Base-by-base conservation (phyloP, 2,797 vertebrate species). In the Peromyscus aztecus region DNA sequence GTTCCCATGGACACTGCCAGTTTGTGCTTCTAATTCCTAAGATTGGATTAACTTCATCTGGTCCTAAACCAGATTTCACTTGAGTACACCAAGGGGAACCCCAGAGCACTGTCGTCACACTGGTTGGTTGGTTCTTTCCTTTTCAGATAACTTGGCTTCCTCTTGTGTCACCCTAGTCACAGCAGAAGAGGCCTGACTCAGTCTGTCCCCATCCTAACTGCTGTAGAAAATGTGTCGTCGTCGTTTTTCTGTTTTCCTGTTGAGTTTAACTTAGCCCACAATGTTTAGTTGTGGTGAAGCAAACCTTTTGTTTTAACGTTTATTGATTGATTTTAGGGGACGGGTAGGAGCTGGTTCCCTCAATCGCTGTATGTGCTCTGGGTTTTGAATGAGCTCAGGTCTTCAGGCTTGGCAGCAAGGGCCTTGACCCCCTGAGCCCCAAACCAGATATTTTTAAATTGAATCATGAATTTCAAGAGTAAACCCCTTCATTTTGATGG, bases 161-260 rank as follows among this genome's bases (percentile, higher is more conserved):
- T 93, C 94, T 46, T 46, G 34, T 29, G 57, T 16, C 69, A 43
- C 80, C 31, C 19, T n/a, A 76, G 23, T 37, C 80, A 46, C 57
- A 71, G 34, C n/a, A 63, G 2, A 19, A 82, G 65, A 82, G n/a
- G 59, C 40, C 34, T 61, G 29, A 49, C 49, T 86, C 40, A 27
- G 31, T 88, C 59, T 24, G 9, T 67, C 65, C 89, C 55, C 57
- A n/a, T 84, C n/a, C 34, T 94, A 31, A 11, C 95, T 61, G 24
- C 80, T 59, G 6, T 76, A 34, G 65, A 34, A 93, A 94, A 76
- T 6, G 63, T 84, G 57, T 2, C 78, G 13, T 2, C 78, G 13
- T 73, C 40, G 40, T 40, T 94, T 94, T 61, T 78, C 86, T 94
- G 16, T 92, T 85, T 86, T 96, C 37, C 21, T 94, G 2, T 90